Conservation (phyloP, 2,888 invertebrate species). For the Megastigmus dorsalis region DNA sequence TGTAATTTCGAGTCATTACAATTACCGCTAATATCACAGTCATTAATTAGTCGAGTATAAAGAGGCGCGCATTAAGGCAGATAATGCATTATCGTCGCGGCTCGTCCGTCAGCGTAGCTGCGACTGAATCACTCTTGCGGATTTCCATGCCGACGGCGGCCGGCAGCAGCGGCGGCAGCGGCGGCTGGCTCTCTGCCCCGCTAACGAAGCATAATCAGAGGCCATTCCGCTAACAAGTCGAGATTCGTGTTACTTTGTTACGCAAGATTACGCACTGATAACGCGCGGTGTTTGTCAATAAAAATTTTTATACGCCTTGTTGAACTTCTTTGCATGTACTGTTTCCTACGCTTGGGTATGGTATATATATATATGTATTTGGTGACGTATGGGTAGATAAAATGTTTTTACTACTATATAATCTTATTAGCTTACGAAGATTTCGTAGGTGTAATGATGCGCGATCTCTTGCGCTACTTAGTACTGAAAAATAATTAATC, state of each 20-base stretch:
- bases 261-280: slow-evolving; percentile 40
- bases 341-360: no score
- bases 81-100: slow-evolving; percentile 69
- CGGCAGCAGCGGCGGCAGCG: no score
- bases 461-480: no score
- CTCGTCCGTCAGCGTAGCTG: slow-evolving; percentile 51
- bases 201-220: slow-evolving; percentile 42
- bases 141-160: slow-evolving; percentile 20
- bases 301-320: slow-evolving; percentile 39
- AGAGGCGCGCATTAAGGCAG: slow-evolving; percentile 70
- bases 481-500: no score
- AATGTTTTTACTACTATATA: no score
- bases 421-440: no score
- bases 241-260: slow-evolving; percentile 41
- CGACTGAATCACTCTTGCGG: slow-evolving; percentile 10
- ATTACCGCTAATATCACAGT: slow-evolving; percentile 71
- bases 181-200: slow-evolving; percentile 3
- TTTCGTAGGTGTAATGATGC: no score
- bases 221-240: slow-evolving; percentile 34
- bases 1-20: slow-evolving; percentile 71
- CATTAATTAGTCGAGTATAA: slow-evolving; percentile 72
- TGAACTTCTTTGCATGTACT: neutral
- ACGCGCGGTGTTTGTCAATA: slow-evolving; percentile 31
- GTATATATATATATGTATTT: no score
- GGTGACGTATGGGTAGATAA: no score